Conservation (phyloP, 2,113 vertebrate species). For the Salvelinus fontinalis region DNA sequence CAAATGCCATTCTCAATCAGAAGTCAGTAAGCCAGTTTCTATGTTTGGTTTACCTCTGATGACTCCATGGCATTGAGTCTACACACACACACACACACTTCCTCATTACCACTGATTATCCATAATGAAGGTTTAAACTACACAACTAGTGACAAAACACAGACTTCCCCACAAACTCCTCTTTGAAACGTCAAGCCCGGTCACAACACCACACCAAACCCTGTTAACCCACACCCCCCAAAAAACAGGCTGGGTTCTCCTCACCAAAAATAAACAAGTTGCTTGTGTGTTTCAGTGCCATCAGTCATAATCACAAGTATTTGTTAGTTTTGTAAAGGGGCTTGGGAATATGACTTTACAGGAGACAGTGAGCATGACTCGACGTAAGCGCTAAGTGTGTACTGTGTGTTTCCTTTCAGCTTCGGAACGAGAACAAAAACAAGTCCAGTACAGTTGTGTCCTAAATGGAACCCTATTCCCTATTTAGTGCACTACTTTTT, state of each 20-base stretch:
- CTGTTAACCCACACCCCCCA: constrained; percentile 36
- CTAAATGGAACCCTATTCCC: background rate
- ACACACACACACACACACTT: constrained; percentile 59
- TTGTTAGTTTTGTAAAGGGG: constrained; percentile 67
- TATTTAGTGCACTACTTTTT: background rate
- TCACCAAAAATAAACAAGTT: constrained; percentile 70
- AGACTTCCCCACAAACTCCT: constrained; percentile 64
- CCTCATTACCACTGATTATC: constrained; percentile 77
- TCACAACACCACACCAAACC: constrained; percentile 59
- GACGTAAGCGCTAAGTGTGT: constrained; percentile 28
- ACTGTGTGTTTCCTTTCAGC: background rate
- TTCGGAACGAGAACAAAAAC: background rate
- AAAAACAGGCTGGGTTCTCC: constrained; percentile 20
- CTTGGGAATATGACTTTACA: constrained; percentile 55
- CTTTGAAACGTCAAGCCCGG: constrained; percentile 55
- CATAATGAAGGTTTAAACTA: constrained; percentile 76
- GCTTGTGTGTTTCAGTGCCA: constrained; percentile 55
- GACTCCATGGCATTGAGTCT: constrained; percentile 65
- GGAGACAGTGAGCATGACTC: constrained; percentile 54
- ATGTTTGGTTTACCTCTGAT: constrained; percentile 67
- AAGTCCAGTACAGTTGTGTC: background rate
- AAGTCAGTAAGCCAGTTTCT: constrained; percentile 48
- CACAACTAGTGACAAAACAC: constrained; percentile 68
- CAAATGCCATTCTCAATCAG: constrained; percentile 42
- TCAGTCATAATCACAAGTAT: constrained; percentile 76